phyloP scores from a whole-genome alignment of 2,888 invertebrate genomes.

The Macrosiphum euphorbiae region DNA sequence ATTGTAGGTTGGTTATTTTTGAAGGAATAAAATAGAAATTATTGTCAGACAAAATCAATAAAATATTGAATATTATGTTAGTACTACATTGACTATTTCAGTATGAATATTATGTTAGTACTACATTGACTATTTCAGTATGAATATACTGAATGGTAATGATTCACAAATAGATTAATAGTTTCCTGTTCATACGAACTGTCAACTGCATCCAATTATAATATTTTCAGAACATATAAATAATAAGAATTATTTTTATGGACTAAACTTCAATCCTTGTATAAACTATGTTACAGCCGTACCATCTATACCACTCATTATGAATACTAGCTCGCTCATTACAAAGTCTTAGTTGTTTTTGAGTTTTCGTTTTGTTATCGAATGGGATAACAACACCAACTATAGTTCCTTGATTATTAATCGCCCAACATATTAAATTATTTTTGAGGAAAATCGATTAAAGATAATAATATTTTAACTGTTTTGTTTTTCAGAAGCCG shows the following conservation, averaged over 20 bases:
- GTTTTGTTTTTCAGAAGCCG: background rate
- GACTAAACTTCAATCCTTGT: background rate
- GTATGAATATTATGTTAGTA: too few species aligned
- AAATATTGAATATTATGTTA: background rate
- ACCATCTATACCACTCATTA: background rate
- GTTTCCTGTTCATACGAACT: too few species aligned
- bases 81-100: background rate
- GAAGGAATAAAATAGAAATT: too few species aligned
- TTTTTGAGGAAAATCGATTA: background rate
- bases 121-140: background rate
- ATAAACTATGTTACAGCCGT: too few species aligned
- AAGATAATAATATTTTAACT: background rate
- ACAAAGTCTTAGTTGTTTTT: background rate
- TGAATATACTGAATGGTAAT: too few species aligned
- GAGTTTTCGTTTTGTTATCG: background rate
- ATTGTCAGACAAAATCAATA: background rate
- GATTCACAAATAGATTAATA: too few species aligned
- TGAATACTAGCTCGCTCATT: background rate
- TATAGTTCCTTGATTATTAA: background rate
- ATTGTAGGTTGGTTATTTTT: background rate
- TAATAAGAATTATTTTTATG: background rate
- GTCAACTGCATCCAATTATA: background rate
- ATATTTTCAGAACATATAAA: background rate
- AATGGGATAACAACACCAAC: background rate
- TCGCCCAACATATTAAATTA: background rate